Evolutionary conservation across 2,888 invertebrate species (phyloP), one percentile per base, ranked within the genome.

Genomic region (Thecophora atra): DNA sequence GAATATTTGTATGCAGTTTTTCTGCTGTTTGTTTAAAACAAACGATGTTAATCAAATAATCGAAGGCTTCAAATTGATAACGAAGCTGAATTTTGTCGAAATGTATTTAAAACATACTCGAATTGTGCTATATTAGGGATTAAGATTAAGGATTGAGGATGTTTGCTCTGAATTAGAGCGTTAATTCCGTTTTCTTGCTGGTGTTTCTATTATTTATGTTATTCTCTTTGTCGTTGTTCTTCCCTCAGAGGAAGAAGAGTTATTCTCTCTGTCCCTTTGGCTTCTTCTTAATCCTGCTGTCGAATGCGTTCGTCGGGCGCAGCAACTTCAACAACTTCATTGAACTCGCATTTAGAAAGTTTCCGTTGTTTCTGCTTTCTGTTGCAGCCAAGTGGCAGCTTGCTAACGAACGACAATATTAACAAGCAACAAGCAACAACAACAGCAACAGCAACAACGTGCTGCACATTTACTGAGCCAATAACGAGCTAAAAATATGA

Each of bases 401-500:
- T 19, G 19, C 54, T 11, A 54, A 19, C 54, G 24, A 54, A 51
- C n/a, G 17, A 51, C 51, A 51, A n/a, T 17, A 51, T n/a, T 5
- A 51, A 51, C 51, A 13, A 1, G 51, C 11, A 15, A 5, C 51
- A 15, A 51, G 5, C 6, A 51, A 5, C 51, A 51, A 51, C 51
- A 51, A 51, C 51, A 51, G n/a, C 51, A 51, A 51, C 3, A 3
- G 15, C 26, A 26, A 60, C 60, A 60, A n/a, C n/a, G 60, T n/a
- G 56, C 56, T 21, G 26, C 44, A 60, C 44, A 69, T 51, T n/a
- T 28, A 26, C 62, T 70, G 21, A 8, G 62, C 62, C 70, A 70
- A 63, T 70, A 70, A 70, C 63, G 70, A 70, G 62, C 70, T 70
- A 63, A 62, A 70, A 70, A 70, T 70, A 70, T 63, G 70, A 70